Base-by-base conservation (phyloP, 2,888 invertebrate species). In the Trypoxylon attenuatum region DNA sequence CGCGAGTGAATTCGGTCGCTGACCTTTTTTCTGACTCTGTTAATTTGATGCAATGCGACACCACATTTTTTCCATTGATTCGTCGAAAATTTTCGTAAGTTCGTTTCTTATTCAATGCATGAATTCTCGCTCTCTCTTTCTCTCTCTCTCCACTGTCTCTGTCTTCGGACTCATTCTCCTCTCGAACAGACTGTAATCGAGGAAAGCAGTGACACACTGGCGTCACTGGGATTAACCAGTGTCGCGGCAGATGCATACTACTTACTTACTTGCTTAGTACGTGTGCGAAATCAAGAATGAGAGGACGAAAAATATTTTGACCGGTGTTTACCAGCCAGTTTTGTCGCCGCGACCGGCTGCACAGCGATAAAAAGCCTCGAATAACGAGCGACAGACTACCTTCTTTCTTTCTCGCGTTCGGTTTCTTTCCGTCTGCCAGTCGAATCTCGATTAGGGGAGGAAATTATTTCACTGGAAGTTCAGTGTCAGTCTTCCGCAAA, bases 1-100 rank as follows among this genome's bases (percentile, higher is more conserved):
- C 49, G 51, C 53, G 51, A 73, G 65, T 59, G 61, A 62, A n/a
- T n/a, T n/a, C n/a, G n/a, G 66, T 58, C 55, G 58, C 47, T 61
- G 51, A 46, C 57, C 70, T 61, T 64, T 67, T 64, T 64, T 55
- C 57, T 58, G 55, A 61, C 57, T 61, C 33, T 13, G 13, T 4
- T 33, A 33, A 33, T 13, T 33, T 45, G 46, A 33, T 42, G 53
- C 27, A 42, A 50, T 54, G 45, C 25, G 25, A 23, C 39, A 10
- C 22, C n/a, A n/a, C n/a, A n/a, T n/a, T n/a, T n/a, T n/a, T n/a
- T n/a, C n/a, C n/a, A n/a, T n/a, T n/a, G n/a, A n/a, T n/a, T n/a
- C n/a, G n/a, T n/a, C n/a, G n/a, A n/a, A n/a, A n/a, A n/a, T n/a
- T n/a, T n/a, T n/a, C n/a, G n/a, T n/a, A n/a, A n/a, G n/a, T n/a